Evolutionary conservation across 2,888 invertebrate genomes (phyloP).

Genomic region (Ptilodon capucinus): DNA sequence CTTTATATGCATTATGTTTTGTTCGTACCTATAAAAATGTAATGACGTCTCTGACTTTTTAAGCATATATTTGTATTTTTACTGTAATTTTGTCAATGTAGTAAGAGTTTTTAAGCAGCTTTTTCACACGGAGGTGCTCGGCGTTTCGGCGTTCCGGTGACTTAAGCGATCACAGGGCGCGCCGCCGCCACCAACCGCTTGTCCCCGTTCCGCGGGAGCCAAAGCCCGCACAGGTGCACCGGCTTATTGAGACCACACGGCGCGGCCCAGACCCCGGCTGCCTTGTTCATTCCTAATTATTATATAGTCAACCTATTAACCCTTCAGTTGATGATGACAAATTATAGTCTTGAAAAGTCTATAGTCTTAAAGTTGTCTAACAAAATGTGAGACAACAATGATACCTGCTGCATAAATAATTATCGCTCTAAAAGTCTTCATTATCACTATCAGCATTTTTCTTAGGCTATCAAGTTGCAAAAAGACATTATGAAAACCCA

Average conservation of each 20-base stretch:
- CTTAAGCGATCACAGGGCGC: slow-evolving; percentile 32
- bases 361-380: too few species aligned
- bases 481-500: too few species aligned
- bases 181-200: slow-evolving; percentile 15
- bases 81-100: slow-evolving; percentile 1
- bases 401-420: too few species aligned
- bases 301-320: neutral
- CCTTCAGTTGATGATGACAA: too few species aligned
- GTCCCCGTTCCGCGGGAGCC: slow-evolving; percentile 20
- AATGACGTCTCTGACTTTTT: too few species aligned
- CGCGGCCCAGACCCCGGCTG: slow-evolving; percentile 16
- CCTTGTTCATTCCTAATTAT: slow-evolving; percentile 16
- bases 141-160: slow-evolving; percentile 14
- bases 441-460: neutral
- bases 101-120: slow-evolving; percentile 21
- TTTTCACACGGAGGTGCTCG: slow-evolving; percentile 12
- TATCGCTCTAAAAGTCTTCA: neutral
- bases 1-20: too few species aligned
- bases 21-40: too few species aligned
- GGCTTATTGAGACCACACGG: slow-evolving; percentile 20
- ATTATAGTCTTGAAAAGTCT: too few species aligned
- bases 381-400: too few species aligned
- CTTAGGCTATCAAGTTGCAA: neutral
- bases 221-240: slow-evolving; percentile 27
- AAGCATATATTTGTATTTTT: neutral